Conservation (phyloP, 2,888 invertebrate genomes). For the Nematopogon swammerdamellus region DNA sequence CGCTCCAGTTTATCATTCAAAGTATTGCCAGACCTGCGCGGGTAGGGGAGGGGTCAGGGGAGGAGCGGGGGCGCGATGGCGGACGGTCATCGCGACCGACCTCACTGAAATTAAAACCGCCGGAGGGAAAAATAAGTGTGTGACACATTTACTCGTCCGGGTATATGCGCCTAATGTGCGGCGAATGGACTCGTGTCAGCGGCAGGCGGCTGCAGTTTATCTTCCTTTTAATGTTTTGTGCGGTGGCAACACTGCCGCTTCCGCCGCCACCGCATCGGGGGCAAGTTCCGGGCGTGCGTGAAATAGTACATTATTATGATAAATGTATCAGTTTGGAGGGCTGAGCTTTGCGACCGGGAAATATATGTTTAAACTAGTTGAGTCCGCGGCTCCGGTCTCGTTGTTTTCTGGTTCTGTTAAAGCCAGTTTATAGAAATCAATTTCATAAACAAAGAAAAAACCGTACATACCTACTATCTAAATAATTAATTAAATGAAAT, state of each 20-base stretch:
- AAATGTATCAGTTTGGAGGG: not conserved
- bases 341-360: not conserved
- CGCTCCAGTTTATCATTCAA: too few relatives aligned
- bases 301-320: not conserved
- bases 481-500: too few relatives aligned
- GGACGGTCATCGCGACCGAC: not conserved
- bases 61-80: too few relatives aligned
- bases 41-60: too few relatives aligned
- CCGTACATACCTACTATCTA: too few relatives aligned
- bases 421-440: too few relatives aligned
- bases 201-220: constrained; percentile 44
- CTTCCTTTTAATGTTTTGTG: constrained; percentile 24
- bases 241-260: constrained; percentile 40
- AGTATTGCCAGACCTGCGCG: too few relatives aligned
- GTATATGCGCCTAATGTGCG: constrained; percentile 45
- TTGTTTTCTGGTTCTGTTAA: too few relatives aligned
- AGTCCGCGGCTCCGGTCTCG: too few relatives aligned
- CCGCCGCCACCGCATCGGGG: constrained; percentile 33
- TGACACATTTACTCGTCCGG: constrained; percentile 41
- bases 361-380: too few relatives aligned
- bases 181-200: constrained; percentile 50
- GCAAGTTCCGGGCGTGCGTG: constrained; percentile 23
- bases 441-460: too few relatives aligned
- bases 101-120: constrained; percentile 47
- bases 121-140: constrained; percentile 43